Conservation (phyloP, 2,113 vertebrate genomes). For the Elaphurus davidianus region DNA sequence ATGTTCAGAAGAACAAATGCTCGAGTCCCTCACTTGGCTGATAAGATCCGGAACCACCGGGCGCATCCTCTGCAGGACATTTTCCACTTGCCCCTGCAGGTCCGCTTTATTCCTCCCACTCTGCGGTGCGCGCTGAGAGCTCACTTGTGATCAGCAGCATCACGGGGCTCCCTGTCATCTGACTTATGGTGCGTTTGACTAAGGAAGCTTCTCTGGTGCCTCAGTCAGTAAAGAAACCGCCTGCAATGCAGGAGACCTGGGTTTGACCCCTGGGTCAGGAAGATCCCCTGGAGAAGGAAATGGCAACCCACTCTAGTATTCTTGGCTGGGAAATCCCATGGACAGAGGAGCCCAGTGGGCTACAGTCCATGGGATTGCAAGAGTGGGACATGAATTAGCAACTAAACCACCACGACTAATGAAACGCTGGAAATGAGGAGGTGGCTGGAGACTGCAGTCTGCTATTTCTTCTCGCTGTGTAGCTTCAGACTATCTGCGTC, state of each 20-base stretch:
- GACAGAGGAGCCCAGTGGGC: neutral
- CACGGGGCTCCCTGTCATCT: neutral
- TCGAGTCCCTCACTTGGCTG: neutral
- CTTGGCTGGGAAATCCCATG: neutral
- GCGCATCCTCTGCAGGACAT: too few species aligned
- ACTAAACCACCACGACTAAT: neutral
- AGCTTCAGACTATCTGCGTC: neutral
- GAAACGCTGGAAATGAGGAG: neutral
- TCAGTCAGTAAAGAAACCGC: neutral
- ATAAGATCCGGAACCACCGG: neutral
- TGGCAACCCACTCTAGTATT: neutral
- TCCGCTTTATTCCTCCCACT: neutral
- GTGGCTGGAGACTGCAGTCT: neutral
- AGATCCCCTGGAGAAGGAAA: neutral
- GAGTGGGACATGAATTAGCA: neutral
- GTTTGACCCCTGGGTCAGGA: neutral
- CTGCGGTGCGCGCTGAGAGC: neutral
- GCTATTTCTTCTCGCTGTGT: neutral
- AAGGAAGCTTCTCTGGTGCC: neutral
- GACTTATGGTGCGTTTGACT: neutral
- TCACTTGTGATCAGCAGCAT: neutral
- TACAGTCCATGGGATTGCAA: neutral
- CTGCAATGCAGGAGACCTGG: neutral
- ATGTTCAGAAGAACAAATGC: neutral
- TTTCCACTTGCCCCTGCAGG: neutral